These are phyloP conservation scores for Cladopsammia gracilis DNA, from an alignment of 64 coral and sea anemone species.

Conservation along the genomic window DNA sequence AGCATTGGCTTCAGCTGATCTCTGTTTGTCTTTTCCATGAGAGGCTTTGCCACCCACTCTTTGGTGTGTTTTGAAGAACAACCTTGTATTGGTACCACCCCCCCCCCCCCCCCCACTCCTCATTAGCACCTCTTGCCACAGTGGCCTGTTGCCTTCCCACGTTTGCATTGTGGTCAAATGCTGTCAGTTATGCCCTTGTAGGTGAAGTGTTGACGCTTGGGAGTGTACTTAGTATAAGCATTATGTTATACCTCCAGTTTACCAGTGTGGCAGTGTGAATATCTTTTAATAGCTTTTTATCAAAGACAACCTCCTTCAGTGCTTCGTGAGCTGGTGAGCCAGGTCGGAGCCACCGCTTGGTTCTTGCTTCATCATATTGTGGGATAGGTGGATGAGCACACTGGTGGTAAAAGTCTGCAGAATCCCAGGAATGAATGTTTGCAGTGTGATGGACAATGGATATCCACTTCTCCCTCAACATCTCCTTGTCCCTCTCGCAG, in stretches of 20 bases:
- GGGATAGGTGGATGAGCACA: background rate
- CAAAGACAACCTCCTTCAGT: slow-evolving; percentile 11
- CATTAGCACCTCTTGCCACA: too few relatives aligned
- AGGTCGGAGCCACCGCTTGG: slow-evolving; percentile 7
- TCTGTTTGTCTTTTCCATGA: too few relatives aligned
- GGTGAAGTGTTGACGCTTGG: too few relatives aligned
- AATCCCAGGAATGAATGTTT: slow-evolving; percentile 28
- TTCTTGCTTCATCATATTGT: background rate
- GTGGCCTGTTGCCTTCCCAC: too few relatives aligned
- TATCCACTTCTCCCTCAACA: slow-evolving; percentile 36
- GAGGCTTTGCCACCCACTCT: too few relatives aligned
- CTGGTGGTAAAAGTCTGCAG: background rate
- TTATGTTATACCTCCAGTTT: background rate
- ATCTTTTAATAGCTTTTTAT: slow-evolving; percentile 17
- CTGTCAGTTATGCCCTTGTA: too few relatives aligned
- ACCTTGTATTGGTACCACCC: too few relatives aligned
- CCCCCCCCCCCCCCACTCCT: too few relatives aligned
- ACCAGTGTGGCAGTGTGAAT: background rate
- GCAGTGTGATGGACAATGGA: slow-evolving; percentile 46
- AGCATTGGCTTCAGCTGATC: too few relatives aligned
- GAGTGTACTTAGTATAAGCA: background rate
- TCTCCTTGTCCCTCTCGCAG: background rate
- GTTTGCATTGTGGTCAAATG: too few relatives aligned
- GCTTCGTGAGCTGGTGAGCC: background rate
- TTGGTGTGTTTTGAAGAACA: too few relatives aligned